These are phyloP conservation scores for Siniperca chuatsi DNA, from an alignment of 2,113 vertebrate species.

Conservation along the genomic window DNA sequence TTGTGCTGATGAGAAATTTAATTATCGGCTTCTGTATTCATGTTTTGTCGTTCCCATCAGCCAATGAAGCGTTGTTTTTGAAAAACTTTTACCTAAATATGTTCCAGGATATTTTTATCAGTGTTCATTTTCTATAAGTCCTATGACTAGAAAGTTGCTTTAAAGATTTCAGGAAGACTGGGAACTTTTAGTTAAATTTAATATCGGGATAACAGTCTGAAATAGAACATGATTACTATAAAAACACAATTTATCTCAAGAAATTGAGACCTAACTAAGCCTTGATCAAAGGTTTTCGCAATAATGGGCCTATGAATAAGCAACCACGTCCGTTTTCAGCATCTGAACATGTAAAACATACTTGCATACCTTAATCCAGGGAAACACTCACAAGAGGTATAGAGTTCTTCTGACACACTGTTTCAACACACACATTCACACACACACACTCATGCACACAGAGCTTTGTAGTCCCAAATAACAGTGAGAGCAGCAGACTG, in stretches of 20 bases:
- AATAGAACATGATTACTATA: neutral
- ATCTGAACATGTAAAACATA: neutral
- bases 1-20: neutral
- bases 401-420: conserved; percentile 14
- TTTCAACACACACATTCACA: conserved; percentile 1
- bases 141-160: neutral
- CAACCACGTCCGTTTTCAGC: neutral
- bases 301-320: conserved; percentile 7
- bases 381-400: conserved; percentile 53
- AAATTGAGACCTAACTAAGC: neutral
- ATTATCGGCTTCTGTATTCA: neutral
- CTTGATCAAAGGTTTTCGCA: neutral
- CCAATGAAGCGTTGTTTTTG: no score
- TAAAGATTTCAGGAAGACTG: neutral
- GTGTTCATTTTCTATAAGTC: neutral
- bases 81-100: neutral
- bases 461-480: conserved; percentile 15
- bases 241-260: neutral
- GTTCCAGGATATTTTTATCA: no score
- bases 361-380: neutral
- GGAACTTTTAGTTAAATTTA: neutral
- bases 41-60: neutral
- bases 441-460: conserved; percentile 6
- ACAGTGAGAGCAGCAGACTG: conserved; percentile 24
- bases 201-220: neutral